Base-by-base conservation (phyloP, 2,888 invertebrate genomes). In the Lithophane leautieri region DNA sequence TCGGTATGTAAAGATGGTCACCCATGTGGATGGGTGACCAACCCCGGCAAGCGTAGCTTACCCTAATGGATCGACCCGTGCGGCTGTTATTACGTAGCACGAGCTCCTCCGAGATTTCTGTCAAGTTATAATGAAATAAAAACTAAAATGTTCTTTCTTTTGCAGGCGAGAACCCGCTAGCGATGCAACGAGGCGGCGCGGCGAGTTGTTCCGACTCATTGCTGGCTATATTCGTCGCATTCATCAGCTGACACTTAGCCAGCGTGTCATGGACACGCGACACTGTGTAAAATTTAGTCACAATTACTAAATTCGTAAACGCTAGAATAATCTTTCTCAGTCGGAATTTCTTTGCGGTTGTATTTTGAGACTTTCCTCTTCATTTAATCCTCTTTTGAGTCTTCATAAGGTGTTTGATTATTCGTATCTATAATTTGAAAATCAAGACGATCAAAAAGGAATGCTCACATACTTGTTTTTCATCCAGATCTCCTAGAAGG, bases 91-190 rank as follows among this genome's bases (percentile, higher is more conserved):
- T n/a, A n/a, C n/a, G n/a, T n/a, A n/a, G n/a, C n/a, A n/a, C n/a
- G n/a, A n/a, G n/a, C n/a, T n/a, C n/a, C n/a, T n/a, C n/a, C n/a
- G n/a, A n/a, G 9, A 22, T 14, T 14, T 28, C 2, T 14, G 22
- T 28, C 9, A 34, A 14, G 7, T 22, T 19, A 19, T 44, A 16
- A 44, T 71, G 14, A 70, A 9, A 1, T 34, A 14, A 16, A 28
- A 28, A 76, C 34, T 69, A 76, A 74, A 12, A 73, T 68, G 0
- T 56, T 65, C 61, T 83, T 88, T 90, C 80, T 76, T 87, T 92
- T 90, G 56, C 95, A 97, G 97, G 96, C 76, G 96, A 97, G 83
- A 97, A 97, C 79, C 97, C 97, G 69, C 90, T 96, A 52, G 97
- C 97, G 72, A 97, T 97, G 97, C 97, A 97, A 80, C 93, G 97